These are phyloP conservation scores for Cynocephalus volans DNA, from an alignment of 2,113 vertebrate genomes.

Conservation along the genomic window DNA sequence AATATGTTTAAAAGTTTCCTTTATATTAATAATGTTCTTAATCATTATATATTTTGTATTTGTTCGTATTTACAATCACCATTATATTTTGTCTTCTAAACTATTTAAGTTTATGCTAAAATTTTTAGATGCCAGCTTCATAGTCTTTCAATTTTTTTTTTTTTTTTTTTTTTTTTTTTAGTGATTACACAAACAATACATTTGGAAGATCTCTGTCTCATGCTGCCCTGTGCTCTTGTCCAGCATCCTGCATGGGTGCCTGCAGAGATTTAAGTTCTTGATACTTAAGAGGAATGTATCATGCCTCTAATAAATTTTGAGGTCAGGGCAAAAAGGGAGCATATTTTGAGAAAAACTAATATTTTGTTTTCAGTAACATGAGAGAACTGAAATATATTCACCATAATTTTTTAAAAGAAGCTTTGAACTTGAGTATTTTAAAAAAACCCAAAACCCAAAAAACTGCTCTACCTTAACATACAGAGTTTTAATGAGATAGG, in stretches of 20 bases:
- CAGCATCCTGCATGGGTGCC: accelerated
- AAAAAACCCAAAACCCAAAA: neutral
- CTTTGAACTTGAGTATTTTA: neutral
- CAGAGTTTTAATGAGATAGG: neutral
- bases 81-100: neutral
- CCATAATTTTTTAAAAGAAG: neutral
- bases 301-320: neutral
- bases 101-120: neutral
- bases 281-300: neutral
- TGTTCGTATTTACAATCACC: neutral
- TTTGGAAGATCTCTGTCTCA: neutral
- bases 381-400: neutral
- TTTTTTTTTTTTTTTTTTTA: neutral
- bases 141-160: too few species aligned
- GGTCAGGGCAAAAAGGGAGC: neutral
- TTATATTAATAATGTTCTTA: neutral
- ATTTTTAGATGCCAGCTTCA: neutral
- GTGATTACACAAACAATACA: neutral
- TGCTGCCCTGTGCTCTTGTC: neutral
- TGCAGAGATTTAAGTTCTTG: neutral
- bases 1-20: neutral
- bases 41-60: neutral
- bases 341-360: neutral
- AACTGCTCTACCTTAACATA: neutral
- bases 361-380: neutral